phyloP scores from a whole-genome alignment of 2,113 vertebrate species.

The Vombatus ursinus region DNA sequence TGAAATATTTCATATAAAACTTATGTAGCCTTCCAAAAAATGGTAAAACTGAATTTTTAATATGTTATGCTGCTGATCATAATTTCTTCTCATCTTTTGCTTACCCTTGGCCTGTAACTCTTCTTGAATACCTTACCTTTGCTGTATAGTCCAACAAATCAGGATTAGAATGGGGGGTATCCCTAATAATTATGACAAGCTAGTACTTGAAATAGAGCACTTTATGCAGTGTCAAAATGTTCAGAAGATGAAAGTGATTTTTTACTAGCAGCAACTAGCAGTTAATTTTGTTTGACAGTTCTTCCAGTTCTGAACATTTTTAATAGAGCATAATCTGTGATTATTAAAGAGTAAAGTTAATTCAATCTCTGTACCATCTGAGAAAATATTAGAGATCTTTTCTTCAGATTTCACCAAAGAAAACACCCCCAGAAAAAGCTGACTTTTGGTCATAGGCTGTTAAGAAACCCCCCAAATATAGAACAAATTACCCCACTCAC shows the following conservation, averaged over 20 bases:
- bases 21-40: background rate
- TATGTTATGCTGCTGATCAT: conserved; percentile 12
- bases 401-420: conserved; percentile 33
- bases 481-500: background rate
- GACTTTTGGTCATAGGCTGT: conserved; percentile 22
- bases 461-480: conserved; percentile 32
- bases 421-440: conserved; percentile 18
- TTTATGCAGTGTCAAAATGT: conserved; percentile 37
- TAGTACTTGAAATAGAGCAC: conserved; percentile 10
- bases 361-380: conserved; percentile 33
- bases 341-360: conserved; percentile 19
- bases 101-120: background rate
- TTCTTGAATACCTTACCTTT: background rate
- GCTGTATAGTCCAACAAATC: conserved; percentile 3
- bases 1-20: background rate
- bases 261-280: conserved; percentile 38
- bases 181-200: background rate
- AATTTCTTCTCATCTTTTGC: conserved; percentile 20
- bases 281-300: conserved; percentile 52
- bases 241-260: conserved; percentile 24
- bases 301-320: conserved; percentile 36
- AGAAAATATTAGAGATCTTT: conserved; percentile 22
- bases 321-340: background rate
- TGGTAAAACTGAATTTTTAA: conserved; percentile 1
- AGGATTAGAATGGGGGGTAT: background rate